A percentile compares a stretch with the other conserved stretches of the same genome.
phyloP scores from a whole-genome alignment of 2,797 vertebrate genomes.

The Oreochromis grahami region DNA sequence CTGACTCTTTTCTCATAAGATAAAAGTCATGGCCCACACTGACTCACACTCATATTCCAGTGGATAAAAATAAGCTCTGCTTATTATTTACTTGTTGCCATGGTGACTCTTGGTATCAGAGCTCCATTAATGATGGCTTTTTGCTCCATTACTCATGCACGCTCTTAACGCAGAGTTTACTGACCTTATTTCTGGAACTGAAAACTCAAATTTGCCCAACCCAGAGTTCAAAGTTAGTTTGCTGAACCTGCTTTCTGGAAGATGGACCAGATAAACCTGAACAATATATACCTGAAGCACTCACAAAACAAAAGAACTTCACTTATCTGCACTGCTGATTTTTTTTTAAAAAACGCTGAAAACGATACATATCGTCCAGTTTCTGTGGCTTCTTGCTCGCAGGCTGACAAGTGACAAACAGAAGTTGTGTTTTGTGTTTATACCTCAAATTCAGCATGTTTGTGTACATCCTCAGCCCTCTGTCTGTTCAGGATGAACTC shows the following conservation, averaged over 20 bases:
- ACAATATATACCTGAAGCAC: neutral
- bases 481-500: conserved; percentile 98
- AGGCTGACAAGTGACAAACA: neutral
- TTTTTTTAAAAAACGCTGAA: neutral
- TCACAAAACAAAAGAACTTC: neutral
- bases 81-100: neutral
- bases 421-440: neutral
- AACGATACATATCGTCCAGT: neutral
- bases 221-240: neutral
- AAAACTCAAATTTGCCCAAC: neutral
- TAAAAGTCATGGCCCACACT: neutral
- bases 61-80: neutral
- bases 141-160: neutral
- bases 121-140: neutral
- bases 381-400: neutral
- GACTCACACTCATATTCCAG: neutral
- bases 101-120: neutral
- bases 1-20: neutral
- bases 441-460: conserved; percentile 99
- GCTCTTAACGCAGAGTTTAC: neutral
- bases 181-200: neutral
- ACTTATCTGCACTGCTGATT: neutral
- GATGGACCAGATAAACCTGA: neutral
- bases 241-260: neutral
- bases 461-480: conserved; percentile 97